Conservation (phyloP, 64 coral and sea anemone species). For the Montipora foliosa region DNA sequence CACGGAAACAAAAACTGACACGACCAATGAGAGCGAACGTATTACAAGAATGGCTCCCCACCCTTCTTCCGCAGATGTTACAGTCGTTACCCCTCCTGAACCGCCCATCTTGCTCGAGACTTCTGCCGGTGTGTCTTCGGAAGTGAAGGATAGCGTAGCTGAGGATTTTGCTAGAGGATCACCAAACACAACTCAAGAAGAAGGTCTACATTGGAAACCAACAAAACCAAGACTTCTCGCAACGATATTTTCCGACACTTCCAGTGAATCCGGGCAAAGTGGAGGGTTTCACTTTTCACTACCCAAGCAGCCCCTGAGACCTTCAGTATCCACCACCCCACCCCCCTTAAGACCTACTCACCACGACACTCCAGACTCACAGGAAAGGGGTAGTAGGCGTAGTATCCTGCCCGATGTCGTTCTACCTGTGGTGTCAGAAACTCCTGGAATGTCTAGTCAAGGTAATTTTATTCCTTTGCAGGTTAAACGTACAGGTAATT, state of each 20-base stretch:
- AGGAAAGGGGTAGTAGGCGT: slow-evolving; percentile 24
- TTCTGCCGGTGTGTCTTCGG: not conserved
- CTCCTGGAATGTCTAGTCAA: slow-evolving; percentile 81
- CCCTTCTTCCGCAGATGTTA: not conserved
- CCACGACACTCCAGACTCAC: slow-evolving; percentile 41
- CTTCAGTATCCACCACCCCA: slow-evolving; percentile 79
- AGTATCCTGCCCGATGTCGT: not conserved
- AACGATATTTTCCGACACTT: slow-evolving; percentile 57
- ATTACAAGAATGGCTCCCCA: not conserved
- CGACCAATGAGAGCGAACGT: not conserved
- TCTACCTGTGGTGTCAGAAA: slow-evolving; percentile 64
- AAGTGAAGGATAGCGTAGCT: not conserved
- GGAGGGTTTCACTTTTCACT: slow-evolving; percentile 83
- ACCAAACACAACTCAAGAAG: not conserved
- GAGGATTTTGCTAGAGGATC: not conserved
- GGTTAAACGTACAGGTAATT: not conserved
- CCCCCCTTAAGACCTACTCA: slow-evolving; percentile 53
- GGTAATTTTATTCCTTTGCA: not conserved
- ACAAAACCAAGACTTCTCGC: not conserved
- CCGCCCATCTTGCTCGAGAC: not conserved
- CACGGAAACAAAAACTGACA: not conserved
- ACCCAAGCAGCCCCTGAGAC: slow-evolving; percentile 75
- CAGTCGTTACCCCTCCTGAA: not conserved
- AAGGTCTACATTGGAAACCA: not conserved
- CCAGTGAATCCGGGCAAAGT: slow-evolving; percentile 66